Evolutionary conservation across 1,140 invertebrate species (phyloP).

Genomic region (Euura saliciscinereae): DNA sequence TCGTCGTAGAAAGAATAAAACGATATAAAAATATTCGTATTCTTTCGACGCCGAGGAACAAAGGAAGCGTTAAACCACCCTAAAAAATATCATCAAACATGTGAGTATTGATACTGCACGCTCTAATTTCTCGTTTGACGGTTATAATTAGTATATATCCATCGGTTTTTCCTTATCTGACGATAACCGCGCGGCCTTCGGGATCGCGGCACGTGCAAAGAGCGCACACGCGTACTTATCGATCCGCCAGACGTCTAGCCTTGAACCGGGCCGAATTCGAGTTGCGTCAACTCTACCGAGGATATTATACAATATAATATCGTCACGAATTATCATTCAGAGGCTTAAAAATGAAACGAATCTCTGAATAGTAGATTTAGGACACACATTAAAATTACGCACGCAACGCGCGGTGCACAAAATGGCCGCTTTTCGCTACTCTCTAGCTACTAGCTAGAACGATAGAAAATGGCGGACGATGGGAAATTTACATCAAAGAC

Average conservation of each 20-base stretch:
- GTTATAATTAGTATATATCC: background rate
- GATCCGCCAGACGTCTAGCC: background rate
- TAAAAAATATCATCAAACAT: constrained; percentile 30
- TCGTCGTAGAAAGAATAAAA: constrained; percentile 11
- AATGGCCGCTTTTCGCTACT: background rate
- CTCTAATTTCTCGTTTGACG: background rate
- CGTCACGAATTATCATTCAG: background rate
- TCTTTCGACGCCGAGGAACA: constrained; percentile 27
- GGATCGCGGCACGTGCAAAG: constrained; percentile 4
- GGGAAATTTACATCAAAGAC: background rate
- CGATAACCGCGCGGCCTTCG: background rate
- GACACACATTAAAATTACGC: too few relatives aligned
- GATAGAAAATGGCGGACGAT: background rate
- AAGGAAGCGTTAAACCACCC: constrained; percentile 28
- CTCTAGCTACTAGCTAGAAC: background rate
- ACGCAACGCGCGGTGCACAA: background rate
- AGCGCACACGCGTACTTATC: constrained; percentile 10
- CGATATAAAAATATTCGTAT: background rate
- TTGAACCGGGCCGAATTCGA: too few relatives aligned
- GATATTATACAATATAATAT: too few relatives aligned
- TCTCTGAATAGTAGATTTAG: too few relatives aligned
- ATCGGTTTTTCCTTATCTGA: background rate
- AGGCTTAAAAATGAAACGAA: too few relatives aligned
- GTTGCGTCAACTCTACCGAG: background rate
- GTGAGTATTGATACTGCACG: constrained; percentile 35